Evolutionary conservation across 2,888 invertebrate species (phyloP), one percentile per base, ranked within the genome.

Genomic region (Augiades crinisus): DNA sequence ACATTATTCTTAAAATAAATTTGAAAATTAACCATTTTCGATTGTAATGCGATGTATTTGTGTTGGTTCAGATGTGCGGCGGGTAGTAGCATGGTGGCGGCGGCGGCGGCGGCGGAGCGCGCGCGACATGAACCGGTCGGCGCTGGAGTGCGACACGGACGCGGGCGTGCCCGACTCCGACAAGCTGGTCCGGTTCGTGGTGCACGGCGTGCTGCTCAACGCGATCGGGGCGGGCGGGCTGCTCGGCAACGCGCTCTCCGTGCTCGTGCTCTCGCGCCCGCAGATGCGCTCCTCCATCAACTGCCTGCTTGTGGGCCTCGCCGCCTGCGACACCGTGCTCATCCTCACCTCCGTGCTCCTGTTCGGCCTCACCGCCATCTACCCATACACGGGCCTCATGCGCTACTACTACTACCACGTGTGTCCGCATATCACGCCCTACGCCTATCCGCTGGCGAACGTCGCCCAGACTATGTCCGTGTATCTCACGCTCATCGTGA

Each of bases 261-360:
- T 97, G 91, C 93, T 98, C 56, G 97, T 98, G 64, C 90, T 98
- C 45, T 95, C 96, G 53, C 92, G 97, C 49, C 97, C 98, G 16
- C 95, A 98, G 82, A 98, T 99, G 98, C 93, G 96, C 68, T 97
- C 97, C 54, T 98, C 98, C 72, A 97, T 98, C 73, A 98, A 98
- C 85, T 96, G 97, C 81, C 92, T 98, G 72, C 92, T 99, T 55
- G 96, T 97, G 60, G 98, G 98, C 3, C 91, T 99, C 64, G 98
- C 99, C 16, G 92, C 96, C 65, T 98, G 97, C 82, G 99, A 99
- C 90, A 97, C 96, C 7, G 92, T 96, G 59, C 92, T 99, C 63
- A 95, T 98, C 66, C 89, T 97, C 64, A 96, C 96, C 38, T 95
- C 97, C 53, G 92, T 96, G 62, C 90, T 94, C 64, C 92, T 98